Conservation (phyloP, 2,888 invertebrate genomes). For the Drosophila differens region DNA sequence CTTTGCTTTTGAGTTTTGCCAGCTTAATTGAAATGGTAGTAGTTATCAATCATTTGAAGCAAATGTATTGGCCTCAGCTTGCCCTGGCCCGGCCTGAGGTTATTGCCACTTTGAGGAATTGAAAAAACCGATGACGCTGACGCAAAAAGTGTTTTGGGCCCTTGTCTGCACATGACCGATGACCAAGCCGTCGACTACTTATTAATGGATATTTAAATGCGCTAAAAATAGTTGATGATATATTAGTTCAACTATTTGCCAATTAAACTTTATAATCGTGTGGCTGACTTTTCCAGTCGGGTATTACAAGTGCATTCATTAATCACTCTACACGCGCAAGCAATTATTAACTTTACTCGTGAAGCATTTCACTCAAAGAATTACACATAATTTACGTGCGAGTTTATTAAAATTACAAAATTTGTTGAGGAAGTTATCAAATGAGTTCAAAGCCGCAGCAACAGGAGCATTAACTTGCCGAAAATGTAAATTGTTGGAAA, state of each 20-base stretch:
- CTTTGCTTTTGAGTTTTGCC: slow-evolving; percentile 10
- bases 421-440: slow-evolving; percentile 45
- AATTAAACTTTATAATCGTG: slow-evolving; percentile 21
- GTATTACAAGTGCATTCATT: slow-evolving; percentile 44
- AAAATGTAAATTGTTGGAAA: slow-evolving; percentile 31
- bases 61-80: slow-evolving; percentile 67
- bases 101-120: slow-evolving; percentile 81
- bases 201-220: slow-evolving; percentile 72
- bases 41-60: slow-evolving; percentile 70
- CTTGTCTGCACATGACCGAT: slow-evolving; percentile 65
- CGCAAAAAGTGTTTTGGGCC: slow-evolving; percentile 46
- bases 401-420: slow-evolving; percentile 11
- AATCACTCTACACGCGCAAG: slow-evolving; percentile 49
- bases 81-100: slow-evolving; percentile 59
- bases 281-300: slow-evolving; percentile 29
- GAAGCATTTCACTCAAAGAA: slow-evolving; percentile 33
- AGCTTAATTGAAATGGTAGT: slow-evolving; percentile 61
- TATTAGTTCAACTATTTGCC: slow-evolving; percentile 44
- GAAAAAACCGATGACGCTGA: slow-evolving; percentile 35
- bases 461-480: slow-evolving; percentile 24
- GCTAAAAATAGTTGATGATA: slow-evolving; percentile 67
- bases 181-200: slow-evolving; percentile 20
- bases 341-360: slow-evolving; percentile 37
- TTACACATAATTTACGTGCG: slow-evolving; percentile 14
- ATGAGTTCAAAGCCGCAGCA: slow-evolving; percentile 18